Percentiles rank a stretch among this genome's conserved stretches.
Conservation (phyloP, 2,888 invertebrate genomes). For the Lasius platythorax region DNA sequence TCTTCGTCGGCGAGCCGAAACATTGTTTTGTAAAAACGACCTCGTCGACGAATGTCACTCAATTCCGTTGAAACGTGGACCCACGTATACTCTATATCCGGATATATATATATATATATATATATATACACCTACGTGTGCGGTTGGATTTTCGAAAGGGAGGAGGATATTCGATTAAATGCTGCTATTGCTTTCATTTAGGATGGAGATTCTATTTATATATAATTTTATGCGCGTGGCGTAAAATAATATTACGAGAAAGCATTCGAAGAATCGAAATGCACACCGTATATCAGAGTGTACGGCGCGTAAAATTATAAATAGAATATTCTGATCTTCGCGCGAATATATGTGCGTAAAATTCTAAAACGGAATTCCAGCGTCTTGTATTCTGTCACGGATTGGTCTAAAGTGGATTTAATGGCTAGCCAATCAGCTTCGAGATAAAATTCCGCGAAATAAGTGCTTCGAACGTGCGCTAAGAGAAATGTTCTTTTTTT, state of each 20-base stretch:
- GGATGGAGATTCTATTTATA: neutral
- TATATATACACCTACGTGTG: too few species aligned
- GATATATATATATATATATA: too few species aligned
- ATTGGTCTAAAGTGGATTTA: slow-evolving; percentile 18
- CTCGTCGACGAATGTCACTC: slow-evolving; percentile 4
- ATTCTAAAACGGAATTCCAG: slow-evolving; percentile 16
- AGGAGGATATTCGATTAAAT: neutral
- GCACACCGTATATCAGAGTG: neutral
- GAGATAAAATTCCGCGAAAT: neutral
- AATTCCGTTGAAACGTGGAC: neutral
- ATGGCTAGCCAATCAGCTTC: neutral
- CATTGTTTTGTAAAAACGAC: neutral
- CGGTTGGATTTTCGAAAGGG: neutral
- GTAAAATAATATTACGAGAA: neutral
- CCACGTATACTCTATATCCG: too few species aligned
- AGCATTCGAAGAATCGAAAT: neutral
- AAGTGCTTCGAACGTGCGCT: neutral
- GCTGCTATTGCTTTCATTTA: neutral
- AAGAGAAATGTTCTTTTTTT: neutral
- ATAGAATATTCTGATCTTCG: neutral
- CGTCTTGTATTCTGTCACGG: neutral
- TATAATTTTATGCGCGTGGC: neutral
- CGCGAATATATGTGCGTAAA: neutral
- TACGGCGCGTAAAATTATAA: neutral
- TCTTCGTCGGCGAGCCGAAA: neutral